Evolutionary conservation across 2,113 vertebrate genomes (phyloP).

Genomic region (Podilymbus podiceps): DNA sequence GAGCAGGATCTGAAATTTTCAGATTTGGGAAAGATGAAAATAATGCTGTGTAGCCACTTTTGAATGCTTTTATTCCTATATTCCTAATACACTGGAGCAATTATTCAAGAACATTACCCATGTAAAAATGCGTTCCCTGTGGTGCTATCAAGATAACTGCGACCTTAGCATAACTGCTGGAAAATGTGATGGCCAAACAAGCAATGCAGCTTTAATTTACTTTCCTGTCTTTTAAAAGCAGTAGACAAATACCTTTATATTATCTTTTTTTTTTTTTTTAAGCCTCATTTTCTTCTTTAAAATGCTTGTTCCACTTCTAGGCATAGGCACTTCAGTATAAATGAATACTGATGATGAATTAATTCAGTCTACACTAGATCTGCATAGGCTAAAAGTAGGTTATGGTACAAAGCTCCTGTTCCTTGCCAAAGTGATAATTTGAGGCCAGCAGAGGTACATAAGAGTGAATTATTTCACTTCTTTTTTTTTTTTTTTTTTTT

Average conservation of each 20-base stretch:
- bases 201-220: background rate
- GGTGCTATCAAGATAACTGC: background rate
- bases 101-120: conserved; percentile 15
- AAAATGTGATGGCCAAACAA: background rate
- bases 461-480: conserved; percentile 25
- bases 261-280: background rate
- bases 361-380: conserved; percentile 23
- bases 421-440: conserved; percentile 56
- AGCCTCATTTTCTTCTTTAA: background rate
- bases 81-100: background rate
- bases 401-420: background rate
- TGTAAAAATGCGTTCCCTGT: background rate
- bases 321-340: background rate
- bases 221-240: background rate
- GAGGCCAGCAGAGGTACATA: conserved; percentile 5
- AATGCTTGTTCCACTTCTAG: background rate
- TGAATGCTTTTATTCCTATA: conserved; percentile 17
- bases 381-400: conserved; percentile 55
- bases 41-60: background rate
- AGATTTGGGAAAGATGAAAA: conserved; percentile 5
- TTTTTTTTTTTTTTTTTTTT: background rate
- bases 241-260: background rate
- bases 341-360: conserved; percentile 58
- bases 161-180: background rate
- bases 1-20: background rate